Evolutionary conservation across 1,140 invertebrate genomes (phyloP), one percentile per base, ranked within the genome.

Genomic region (Pseudomyrmex gracilis): DNA sequence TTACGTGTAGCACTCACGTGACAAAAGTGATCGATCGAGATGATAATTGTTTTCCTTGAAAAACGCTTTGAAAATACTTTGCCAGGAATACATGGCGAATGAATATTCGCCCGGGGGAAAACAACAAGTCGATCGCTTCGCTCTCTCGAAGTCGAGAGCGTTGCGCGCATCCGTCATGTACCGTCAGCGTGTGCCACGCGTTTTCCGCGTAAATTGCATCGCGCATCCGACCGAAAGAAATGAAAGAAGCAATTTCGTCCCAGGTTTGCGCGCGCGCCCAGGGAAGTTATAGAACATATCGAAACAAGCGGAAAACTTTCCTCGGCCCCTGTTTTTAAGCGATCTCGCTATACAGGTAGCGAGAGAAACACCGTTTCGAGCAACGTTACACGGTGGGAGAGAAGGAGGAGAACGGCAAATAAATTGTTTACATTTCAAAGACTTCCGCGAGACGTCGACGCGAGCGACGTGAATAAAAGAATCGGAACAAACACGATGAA

Each of bases 21-120:
- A n/a, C 0, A 12, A 15, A 15, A 17, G 7, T 66, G 61, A 63
- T 34, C 17, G 49, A 67, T 34, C 63, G 43, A 45, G 51, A 20
- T 45, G 34, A 17, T 80, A 66, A 77, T 77, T 70, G 76, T 80
- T 80, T 80, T 80, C 55, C 66, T 70, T 80, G 66, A 58, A 80
- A 34, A 70, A 70, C 53, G 58, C 66, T 70, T 70, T 71, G 76
- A 22, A 49, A 70, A 58, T 58, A n/a, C 53, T 57, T 70, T 70
- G 61, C 64, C 34, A 34, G 51, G 34, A 60, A 49, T 60, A 66
- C 47, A 58, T 47, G 20, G 76, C 15, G 76, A 80, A 78, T 49
- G 64, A 80, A 70, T n/a, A 47, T 68, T 78, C 2, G 12, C 15
- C 5, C 34, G 0, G 34, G 34, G 17, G 17, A 17, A 13, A 66